These are phyloP conservation scores for Reinhardtius hippoglossoides DNA, from an alignment of 2,113 vertebrate genomes.

Conservation along the genomic window DNA sequence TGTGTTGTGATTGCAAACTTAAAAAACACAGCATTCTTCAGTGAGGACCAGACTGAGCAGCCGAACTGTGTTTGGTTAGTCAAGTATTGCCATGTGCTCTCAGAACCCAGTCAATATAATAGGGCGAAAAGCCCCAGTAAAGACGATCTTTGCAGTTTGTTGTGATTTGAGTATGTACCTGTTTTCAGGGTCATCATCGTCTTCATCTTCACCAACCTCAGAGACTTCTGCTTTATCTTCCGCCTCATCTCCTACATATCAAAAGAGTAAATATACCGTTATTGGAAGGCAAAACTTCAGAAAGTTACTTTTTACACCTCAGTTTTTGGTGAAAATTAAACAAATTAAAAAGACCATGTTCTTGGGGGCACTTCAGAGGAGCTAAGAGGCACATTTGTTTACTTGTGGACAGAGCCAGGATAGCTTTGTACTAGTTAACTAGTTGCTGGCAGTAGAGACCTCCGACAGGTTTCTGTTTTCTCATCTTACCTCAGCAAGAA, in stretches of 20 bases:
- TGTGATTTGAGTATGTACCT: conserved; percentile 83
- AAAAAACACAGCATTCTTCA: no score
- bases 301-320: no score
- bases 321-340: not conserved
- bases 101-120: not conserved
- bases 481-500: not conserved
- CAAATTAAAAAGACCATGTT: not conserved
- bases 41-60: conserved; percentile 2
- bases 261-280: not conserved
- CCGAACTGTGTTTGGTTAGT: no score
- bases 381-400: not conserved
- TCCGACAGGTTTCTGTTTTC: not conserved
- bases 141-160: no score
- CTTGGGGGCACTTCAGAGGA: not conserved
- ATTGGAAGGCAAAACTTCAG: not conserved
- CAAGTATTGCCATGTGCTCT: not conserved
- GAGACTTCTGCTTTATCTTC: conserved; percentile 83
- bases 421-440: not conserved
- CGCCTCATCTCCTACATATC: conserved; percentile 88
- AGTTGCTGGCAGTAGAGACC: not conserved
- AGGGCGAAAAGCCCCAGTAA: no score
- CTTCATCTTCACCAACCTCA: conserved; percentile 87
- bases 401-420: not conserved
- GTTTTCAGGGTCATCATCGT: conserved; percentile 96
- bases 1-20: no score